Evolutionary conservation across 2,888 invertebrate genomes (phyloP).

Genomic region (Halocaridina rubra): DNA sequence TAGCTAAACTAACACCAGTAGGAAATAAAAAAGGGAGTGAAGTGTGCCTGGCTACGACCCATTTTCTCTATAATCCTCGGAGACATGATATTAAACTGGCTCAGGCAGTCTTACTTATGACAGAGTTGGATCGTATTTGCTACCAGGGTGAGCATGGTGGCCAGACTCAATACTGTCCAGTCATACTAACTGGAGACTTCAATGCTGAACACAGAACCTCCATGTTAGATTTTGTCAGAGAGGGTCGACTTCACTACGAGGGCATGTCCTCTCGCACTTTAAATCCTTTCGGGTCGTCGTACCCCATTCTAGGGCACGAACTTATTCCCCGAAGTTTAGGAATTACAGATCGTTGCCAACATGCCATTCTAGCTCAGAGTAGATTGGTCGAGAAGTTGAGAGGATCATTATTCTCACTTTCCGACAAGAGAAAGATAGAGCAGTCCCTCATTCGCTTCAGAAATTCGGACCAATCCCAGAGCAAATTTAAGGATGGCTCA

Average conservation of each 20-base stretch:
- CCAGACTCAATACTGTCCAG: constrained; percentile 76
- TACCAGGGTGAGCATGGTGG: constrained; percentile 69
- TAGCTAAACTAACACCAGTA: constrained; percentile 79
- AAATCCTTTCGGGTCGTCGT: constrained; percentile 69
- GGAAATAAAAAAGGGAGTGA: constrained; percentile 32
- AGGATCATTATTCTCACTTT: constrained; percentile 21
- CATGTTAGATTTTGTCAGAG: constrained; percentile 77
- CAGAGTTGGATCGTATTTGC: constrained; percentile 85
- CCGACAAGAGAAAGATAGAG: constrained; percentile 45
- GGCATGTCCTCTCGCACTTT: constrained; percentile 65
- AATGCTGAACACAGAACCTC: constrained; percentile 83
- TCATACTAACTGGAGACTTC: constrained; percentile 92
- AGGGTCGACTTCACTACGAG: constrained; percentile 73
- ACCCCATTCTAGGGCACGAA: constrained; percentile 67
- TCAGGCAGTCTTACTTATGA: constrained; percentile 85
- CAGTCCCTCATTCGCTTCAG: constrained; percentile 30
- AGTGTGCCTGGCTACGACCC: constrained; percentile 87
- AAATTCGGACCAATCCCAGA: constrained; percentile 12
- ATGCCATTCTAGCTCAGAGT: constrained; percentile 44
- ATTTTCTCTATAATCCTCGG: constrained; percentile 90
- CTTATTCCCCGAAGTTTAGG: constrained; percentile 49
- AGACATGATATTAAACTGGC: constrained; percentile 90
- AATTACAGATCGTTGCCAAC: constrained; percentile 55
- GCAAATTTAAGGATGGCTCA: neutral
- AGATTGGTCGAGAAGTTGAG: constrained; percentile 16